Percentiles rank a stretch among this genome's conserved stretches.
These are phyloP conservation scores for Pelodiscus sinensis DNA, from an alignment of 2,113 vertebrate genomes.

Conservation along the genomic window DNA sequence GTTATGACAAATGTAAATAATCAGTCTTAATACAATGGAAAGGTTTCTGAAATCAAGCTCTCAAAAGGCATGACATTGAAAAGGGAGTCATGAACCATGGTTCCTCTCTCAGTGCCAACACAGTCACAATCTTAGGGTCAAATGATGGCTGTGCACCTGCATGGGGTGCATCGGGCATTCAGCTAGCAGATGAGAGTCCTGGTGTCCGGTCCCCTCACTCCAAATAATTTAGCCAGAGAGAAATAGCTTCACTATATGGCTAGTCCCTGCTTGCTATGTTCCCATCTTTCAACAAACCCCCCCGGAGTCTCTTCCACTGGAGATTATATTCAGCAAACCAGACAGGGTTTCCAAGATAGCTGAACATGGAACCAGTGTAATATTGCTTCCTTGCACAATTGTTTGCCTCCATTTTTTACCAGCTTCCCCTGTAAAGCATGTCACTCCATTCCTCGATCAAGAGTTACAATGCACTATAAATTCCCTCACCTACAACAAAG, in stretches of 20 bases:
- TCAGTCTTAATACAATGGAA: background rate
- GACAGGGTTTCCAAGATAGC: background rate
- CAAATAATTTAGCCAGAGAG: background rate
- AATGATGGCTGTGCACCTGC: background rate
- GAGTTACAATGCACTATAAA: background rate
- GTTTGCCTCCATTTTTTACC: background rate
- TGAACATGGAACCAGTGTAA: background rate
- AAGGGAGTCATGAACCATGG: background rate
- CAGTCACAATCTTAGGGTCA: background rate
- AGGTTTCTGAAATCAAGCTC: background rate
- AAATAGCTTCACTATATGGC: background rate
- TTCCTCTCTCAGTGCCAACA: background rate
- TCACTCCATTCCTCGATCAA: background rate
- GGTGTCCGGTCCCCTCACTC: background rate
- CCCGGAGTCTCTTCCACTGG: background rate
- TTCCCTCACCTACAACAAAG: background rate
- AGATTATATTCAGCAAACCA: background rate
- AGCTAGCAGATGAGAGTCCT: background rate
- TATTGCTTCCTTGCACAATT: background rate
- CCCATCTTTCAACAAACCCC: background rate
- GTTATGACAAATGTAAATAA: background rate
- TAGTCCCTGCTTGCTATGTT: background rate
- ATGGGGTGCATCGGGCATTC: background rate
- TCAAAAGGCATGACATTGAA: background rate
- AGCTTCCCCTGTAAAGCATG: background rate